phyloP scores from a whole-genome alignment of 2,888 invertebrate genomes.

The Eupeodes latifasciatus region DNA sequence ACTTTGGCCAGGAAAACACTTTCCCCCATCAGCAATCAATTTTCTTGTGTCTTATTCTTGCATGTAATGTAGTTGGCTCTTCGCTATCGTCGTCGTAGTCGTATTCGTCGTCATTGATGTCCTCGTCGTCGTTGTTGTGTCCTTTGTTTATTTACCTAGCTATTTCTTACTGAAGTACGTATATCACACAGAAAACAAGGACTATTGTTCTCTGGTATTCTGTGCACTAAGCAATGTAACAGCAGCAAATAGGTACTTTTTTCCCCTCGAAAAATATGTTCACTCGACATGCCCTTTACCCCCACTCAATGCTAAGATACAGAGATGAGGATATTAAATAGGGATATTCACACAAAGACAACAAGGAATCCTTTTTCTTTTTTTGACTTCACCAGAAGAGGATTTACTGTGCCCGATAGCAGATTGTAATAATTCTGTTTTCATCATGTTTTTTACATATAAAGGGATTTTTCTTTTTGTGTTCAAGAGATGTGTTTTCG shows the following conservation, averaged over 20 bases:
- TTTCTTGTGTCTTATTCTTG: conserved; percentile 36
- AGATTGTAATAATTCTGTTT: conserved; percentile 59
- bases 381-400: conserved; percentile 6
- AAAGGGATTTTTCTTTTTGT: conserved; percentile 3
- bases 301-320: conserved; percentile 9
- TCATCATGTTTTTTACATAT: conserved; percentile 48
- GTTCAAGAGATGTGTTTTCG: conserved; percentile 10
- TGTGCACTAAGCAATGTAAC: conserved; percentile 23
- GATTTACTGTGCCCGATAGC: conserved; percentile 71
- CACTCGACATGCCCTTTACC: conserved; percentile 61
- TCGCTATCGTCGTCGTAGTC: not conserved
- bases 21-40: conserved; percentile 50
- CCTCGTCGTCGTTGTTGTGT: not conserved
- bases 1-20: conserved; percentile 36
- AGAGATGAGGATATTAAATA: not conserved
- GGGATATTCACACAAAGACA: conserved; percentile 29
- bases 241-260: conserved; percentile 48
- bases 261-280: conserved; percentile 30
- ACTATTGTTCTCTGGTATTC: conserved; percentile 1
- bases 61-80: too few relatives aligned
- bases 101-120: conserved; percentile 20
- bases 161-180: conserved; percentile 25
- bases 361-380: conserved; percentile 19
- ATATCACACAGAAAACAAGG: conserved; percentile 34
- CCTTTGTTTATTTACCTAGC: conserved; percentile 50